Conservation (phyloP, 2,797 vertebrate genomes). For the Mormyrops attenuatus region DNA sequence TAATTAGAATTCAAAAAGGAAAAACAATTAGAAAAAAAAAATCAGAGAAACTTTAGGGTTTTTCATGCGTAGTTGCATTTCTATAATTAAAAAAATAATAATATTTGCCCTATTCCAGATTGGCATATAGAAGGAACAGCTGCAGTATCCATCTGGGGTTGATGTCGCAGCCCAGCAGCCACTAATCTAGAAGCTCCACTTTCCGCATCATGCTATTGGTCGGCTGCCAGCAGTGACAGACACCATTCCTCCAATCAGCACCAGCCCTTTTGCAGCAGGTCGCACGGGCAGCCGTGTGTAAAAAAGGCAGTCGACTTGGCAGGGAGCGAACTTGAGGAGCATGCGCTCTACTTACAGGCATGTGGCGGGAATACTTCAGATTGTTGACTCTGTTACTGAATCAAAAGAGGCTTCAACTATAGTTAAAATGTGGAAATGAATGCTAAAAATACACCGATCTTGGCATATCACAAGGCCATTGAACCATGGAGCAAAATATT, state of each 20-base stretch:
- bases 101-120: constrained; percentile 10
- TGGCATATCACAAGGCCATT: background rate
- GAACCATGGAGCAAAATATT: background rate
- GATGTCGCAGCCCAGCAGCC: background rate
- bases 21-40: background rate
- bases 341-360: background rate
- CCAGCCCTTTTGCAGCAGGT: background rate
- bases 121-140: background rate
- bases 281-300: background rate
- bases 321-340: background rate
- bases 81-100: background rate
- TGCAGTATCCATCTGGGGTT: background rate
- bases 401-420: background rate
- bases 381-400: background rate
- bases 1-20: background rate
- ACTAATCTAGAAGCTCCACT: background rate
- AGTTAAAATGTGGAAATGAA: background rate
- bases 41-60: background rate
- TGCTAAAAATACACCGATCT: background rate
- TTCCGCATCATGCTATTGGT: background rate
- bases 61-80: background rate
- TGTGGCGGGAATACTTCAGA: background rate
- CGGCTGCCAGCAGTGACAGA: background rate
- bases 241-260: background rate
- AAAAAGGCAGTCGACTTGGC: background rate